Conservation (phyloP, 2,797 vertebrate species). For the Cynopterus sphinx region DNA sequence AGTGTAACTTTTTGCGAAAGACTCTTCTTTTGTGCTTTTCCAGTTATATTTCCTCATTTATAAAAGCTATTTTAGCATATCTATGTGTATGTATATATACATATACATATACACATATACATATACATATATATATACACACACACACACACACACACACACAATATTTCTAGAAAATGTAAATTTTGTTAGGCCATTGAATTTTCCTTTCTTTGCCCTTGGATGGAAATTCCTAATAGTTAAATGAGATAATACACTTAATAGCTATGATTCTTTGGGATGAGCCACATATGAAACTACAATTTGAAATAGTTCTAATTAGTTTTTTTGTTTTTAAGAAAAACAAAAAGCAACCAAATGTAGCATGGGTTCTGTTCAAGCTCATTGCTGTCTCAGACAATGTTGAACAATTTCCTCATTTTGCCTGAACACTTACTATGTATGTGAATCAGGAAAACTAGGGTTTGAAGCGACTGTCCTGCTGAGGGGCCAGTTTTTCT, state of each 20-base stretch:
- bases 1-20: neutral
- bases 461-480: neutral
- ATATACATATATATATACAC: neutral
- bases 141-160: neutral
- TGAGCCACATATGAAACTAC: neutral
- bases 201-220: neutral
- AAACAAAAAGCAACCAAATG: too few relatives aligned
- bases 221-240: neutral
- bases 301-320: neutral
- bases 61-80: neutral
- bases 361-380: neutral
- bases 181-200: neutral
- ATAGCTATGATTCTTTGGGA: neutral
- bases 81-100: neutral
- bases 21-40: neutral
- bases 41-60: neutral
- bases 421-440: neutral
- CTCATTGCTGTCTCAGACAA: neutral
- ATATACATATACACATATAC: neutral
- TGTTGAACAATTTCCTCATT: neutral
- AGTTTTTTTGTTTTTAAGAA: neutral
- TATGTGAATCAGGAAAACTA: neutral
- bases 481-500: neutral
- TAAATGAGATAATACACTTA: neutral
- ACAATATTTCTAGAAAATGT: conserved; percentile 15